phyloP scores from a whole-genome alignment of 2,797 vertebrate species.

The Crypturellus tataupa region DNA sequence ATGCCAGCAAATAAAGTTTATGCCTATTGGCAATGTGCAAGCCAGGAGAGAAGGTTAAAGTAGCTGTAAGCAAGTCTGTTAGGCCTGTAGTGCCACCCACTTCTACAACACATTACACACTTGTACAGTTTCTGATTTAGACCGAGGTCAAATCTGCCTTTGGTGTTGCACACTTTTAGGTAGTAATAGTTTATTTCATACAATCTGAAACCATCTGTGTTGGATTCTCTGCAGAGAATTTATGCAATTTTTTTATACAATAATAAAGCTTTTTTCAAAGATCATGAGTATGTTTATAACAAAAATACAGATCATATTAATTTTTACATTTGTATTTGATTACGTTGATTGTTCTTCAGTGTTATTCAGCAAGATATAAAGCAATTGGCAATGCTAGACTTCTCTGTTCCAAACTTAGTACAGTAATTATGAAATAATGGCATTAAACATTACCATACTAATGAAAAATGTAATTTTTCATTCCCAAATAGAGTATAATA shows the following conservation, averaged over 20 bases:
- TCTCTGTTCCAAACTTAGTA: not conserved
- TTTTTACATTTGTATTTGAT: not conserved
- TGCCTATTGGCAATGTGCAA: not conserved
- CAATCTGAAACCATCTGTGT: not conserved
- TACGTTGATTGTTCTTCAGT: not conserved
- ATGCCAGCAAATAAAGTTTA: not conserved
- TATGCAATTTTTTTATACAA: not conserved
- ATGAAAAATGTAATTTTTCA: not conserved
- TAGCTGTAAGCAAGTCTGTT: not conserved
- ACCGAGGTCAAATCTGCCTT: not conserved
- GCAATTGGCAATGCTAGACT: not conserved
- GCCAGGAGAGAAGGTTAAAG: not conserved
- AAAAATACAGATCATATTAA: not conserved
- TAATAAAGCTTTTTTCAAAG: not conserved
- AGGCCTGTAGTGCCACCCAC: not conserved
- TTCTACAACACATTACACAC: not conserved
- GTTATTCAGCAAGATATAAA: not conserved
- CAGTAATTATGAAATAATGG: constrained; percentile 17
- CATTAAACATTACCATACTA: not conserved
- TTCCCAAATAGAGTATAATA: not conserved
- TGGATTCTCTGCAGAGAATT: not conserved
- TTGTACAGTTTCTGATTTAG: not conserved
- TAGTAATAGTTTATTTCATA: not conserved
- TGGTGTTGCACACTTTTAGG: not conserved
- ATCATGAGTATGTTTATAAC: not conserved